Conservation (phyloP, 2,113 vertebrate genomes). For the Meles meles region DNA sequence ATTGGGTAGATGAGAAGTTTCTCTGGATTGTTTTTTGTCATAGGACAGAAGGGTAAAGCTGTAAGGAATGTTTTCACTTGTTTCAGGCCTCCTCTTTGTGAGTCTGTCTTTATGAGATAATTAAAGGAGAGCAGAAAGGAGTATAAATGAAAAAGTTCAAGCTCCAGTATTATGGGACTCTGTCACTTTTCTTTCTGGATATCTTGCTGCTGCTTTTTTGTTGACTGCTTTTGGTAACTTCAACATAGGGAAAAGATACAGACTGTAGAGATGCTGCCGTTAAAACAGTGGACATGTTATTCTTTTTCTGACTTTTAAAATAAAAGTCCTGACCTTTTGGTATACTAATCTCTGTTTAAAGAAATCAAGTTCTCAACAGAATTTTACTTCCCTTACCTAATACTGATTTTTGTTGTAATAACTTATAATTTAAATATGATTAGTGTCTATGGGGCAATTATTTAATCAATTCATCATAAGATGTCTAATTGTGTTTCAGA, state of each 20-base stretch:
- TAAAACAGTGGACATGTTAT: background rate
- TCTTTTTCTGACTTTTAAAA: background rate
- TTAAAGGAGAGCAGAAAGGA: background rate
- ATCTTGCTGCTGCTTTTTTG: background rate
- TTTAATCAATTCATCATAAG: background rate
- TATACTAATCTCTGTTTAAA: background rate
- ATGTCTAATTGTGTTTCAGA: background rate
- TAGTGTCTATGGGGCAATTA: background rate
- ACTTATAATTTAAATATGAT: constrained; percentile 10
- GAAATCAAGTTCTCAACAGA: background rate
- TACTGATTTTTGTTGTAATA: background rate
- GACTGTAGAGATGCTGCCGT: background rate
- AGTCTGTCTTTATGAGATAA: background rate
- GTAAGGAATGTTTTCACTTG: background rate
- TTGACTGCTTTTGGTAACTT: background rate
- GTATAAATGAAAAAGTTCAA: background rate
- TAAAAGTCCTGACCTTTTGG: background rate
- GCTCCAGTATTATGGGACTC: background rate
- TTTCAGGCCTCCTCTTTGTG: background rate
- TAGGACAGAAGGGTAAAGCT: background rate
- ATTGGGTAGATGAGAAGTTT: background rate
- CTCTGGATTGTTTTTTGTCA: background rate
- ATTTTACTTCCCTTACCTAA: background rate
- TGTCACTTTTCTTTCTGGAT: background rate
- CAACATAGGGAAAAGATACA: background rate